A percentile compares a stretch with the other conserved stretches of the same genome.
Conservation (phyloP, 2,888 invertebrate species). For the Brachyptera risi region DNA sequence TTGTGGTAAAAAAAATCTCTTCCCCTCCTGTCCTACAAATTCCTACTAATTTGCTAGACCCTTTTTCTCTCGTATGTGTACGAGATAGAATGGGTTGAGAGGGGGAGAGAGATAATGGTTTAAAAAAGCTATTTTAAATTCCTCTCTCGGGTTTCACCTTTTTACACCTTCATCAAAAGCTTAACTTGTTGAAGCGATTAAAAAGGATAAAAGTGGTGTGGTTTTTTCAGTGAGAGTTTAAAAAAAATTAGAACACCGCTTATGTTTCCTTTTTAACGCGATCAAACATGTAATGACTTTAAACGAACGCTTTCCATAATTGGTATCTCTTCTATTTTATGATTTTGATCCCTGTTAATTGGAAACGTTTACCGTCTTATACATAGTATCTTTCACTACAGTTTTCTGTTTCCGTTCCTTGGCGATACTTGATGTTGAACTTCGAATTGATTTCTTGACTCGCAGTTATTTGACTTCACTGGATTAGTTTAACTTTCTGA, state of each 20-base stretch:
- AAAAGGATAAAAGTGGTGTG: slow-evolving; percentile 4
- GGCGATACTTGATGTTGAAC: too few relatives aligned
- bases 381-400: too few relatives aligned
- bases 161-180: slow-evolving; percentile 22
- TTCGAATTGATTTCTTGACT: too few relatives aligned
- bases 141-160: slow-evolving; percentile 17
- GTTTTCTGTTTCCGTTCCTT: too few relatives aligned
- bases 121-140: slow-evolving; percentile 21
- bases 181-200: slow-evolving; percentile 9
- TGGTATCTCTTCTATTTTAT: too few relatives aligned
- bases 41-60: slow-evolving; percentile 12
- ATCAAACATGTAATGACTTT: too few relatives aligned
- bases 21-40: slow-evolving; percentile 11
- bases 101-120: slow-evolving; percentile 14
- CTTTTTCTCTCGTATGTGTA: not conserved
- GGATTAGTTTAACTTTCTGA: too few relatives aligned
- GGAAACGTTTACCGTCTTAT: too few relatives aligned
- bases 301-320: too few relatives aligned
- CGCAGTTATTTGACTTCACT: too few relatives aligned
- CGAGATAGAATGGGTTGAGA: not conserved
- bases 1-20: slow-evolving; percentile 19
- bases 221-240: not conserved
- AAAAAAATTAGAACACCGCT: not conserved
- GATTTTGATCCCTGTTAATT: too few relatives aligned
- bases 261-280: slow-evolving; percentile 5